phyloP scores from a whole-genome alignment of 2,797 vertebrate genomes.

The Scolopax rusticola region DNA sequence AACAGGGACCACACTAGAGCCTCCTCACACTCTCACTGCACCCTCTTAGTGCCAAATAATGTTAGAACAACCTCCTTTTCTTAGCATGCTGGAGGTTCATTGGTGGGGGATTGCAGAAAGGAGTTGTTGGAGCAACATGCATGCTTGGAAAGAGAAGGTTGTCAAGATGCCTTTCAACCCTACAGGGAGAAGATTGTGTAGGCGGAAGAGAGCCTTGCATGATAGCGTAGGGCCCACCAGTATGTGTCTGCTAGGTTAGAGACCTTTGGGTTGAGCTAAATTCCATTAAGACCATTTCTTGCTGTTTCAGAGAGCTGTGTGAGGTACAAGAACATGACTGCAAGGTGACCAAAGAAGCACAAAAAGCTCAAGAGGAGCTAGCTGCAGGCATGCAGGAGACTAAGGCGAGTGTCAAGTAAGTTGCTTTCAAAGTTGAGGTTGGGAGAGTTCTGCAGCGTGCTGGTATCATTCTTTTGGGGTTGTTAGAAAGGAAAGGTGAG shows the following conservation, averaged over 20 bases:
- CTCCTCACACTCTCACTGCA: background rate
- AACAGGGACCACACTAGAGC: background rate
- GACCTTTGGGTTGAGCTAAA: background rate
- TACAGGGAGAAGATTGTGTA: background rate
- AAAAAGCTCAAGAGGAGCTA: slow-evolving; percentile 80
- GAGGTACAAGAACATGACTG: slow-evolving; percentile 81
- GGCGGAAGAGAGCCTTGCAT: background rate
- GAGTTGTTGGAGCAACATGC: background rate
- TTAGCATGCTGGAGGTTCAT: fast-evolving
- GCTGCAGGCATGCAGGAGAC: slow-evolving; percentile 79
- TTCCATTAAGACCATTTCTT: background rate
- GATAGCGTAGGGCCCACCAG: background rate
- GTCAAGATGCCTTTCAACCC: background rate
- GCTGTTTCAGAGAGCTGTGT: slow-evolving; percentile 83
- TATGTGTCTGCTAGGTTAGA: background rate
- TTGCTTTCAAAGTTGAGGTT: background rate
- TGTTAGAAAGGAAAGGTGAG: background rate
- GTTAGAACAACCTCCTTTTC: background rate
- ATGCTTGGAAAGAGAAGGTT: background rate
- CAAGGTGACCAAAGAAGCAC: slow-evolving; percentile 81
- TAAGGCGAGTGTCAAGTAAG: slow-evolving; percentile 85
- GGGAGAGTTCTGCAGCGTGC: background rate
- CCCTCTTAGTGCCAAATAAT: background rate
- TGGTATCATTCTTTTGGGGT: background rate
- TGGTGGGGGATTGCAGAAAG: background rate